phyloP scores from a whole-genome alignment of 2,113 vertebrate species.

The Balaeniceps rex region DNA sequence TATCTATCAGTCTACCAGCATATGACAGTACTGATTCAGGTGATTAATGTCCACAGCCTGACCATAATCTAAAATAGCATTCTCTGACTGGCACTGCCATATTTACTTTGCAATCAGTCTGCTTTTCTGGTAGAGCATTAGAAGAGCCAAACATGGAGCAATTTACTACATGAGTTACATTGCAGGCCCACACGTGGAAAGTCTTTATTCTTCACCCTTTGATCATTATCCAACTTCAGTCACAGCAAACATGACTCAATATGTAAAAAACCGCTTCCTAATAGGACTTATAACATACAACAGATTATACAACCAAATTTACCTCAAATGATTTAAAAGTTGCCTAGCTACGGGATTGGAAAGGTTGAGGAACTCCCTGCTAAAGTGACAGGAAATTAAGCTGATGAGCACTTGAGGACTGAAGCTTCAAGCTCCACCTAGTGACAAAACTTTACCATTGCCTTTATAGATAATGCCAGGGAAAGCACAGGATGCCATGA shows the following conservation, averaged over 20 bases:
- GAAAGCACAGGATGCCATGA: not conserved
- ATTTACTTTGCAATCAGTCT: not conserved
- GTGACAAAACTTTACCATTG: not conserved
- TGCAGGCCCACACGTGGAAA: constrained; percentile 11
- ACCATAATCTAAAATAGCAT: not conserved
- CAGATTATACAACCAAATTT: constrained; percentile 49
- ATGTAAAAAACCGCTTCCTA: not conserved
- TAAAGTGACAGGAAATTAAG: constrained; percentile 16
- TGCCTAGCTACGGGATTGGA: constrained; percentile 48
- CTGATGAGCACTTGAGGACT: not conserved
- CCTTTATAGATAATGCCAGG: not conserved
- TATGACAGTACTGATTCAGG: not conserved
- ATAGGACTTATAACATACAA: not conserved
- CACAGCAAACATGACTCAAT: constrained; percentile 54
- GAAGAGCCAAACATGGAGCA: not conserved
- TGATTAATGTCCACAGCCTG: not conserved
- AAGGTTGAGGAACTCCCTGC: constrained; percentile 31
- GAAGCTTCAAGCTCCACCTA: constrained; percentile 53
- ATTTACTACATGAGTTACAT: not conserved
- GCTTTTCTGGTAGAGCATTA: not conserved
- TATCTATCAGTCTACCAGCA: not conserved
- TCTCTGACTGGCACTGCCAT: not conserved
- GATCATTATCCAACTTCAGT: constrained; percentile 46
- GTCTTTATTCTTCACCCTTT: constrained; percentile 40
- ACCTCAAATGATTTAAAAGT: constrained; percentile 51